Base-by-base conservation (phyloP, 2,888 invertebrate genomes). In the Sesia apiformis region DNA sequence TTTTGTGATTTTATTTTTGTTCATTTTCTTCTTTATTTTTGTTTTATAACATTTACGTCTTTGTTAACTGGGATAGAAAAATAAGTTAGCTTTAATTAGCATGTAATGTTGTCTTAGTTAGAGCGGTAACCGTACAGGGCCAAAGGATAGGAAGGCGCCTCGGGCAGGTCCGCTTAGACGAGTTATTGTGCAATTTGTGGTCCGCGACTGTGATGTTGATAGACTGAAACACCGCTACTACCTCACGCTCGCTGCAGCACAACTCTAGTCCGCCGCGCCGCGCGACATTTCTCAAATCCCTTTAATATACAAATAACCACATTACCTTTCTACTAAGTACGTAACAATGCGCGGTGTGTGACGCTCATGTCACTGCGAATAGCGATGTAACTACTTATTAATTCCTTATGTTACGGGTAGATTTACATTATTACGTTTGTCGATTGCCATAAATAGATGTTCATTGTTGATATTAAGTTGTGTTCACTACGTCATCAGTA, bases 201-300 rank as follows among this genome's bases (percentile, higher is more conserved):
- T 87, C 84, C 90, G 91, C 91, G 91, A 91, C 92, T 92, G 92
- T 92, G 92, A 92, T 92, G 91, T 90, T 91, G 86, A 89, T 91
- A 92, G 91, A 92, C 91, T 92, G 91, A 91, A 83, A 88, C 73
- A 84, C 89, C 88, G 80, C 85, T 81, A 84, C 88, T 89, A 89
- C 89, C 89, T 89, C 89, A 86, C 88, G 84, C 84, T 84, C 81
- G 84, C 84, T 81, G 78, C 81, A 78, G 78, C 80, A 78, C 70
- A 64, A 74, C 81, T 88, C 88, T 87, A 88, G 88, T 88, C 88
- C 79, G 67, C 74, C 76, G 76, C 81, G 81, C 80, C 79, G 80
- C 78, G 71, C 77, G 50, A 8, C 39, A 50, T 39, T 38, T 46
- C 23, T 23, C 23, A 23, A 23, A 23, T 46, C 8, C n/a, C 23